Evolutionary conservation across 2,797 vertebrate species (phyloP), one percentile per base, ranked within the genome.

Genomic region (Eptatretus atami): DNA sequence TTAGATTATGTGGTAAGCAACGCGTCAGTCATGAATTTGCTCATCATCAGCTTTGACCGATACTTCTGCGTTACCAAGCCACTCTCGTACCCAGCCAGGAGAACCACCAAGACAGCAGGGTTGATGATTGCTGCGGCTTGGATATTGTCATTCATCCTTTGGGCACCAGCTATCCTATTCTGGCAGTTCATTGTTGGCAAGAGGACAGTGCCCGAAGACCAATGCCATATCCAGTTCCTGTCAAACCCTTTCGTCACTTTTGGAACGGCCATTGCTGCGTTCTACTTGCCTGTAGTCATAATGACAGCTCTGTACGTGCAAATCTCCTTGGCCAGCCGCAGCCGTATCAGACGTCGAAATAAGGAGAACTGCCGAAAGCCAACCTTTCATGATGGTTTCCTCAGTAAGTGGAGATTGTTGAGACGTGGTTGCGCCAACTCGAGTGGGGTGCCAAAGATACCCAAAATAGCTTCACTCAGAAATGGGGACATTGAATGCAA

Each of bases 41-140:
- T 98, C 65, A 96, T 96, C 66, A 98, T 98, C 72, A 98, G 92
- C 73, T 98, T 98, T 9, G 92, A 96, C 71, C 80, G 92, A 1
- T 96, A 98, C 68, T 98, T 98, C 76, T 98, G 92, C 65, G 90
- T 98, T 68, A 98, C 92, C 70, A 98, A 98, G 69, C 92, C 92
- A 13, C 76, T 98, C 64, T 83, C 82, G 0, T 96, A 98, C 66
- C 90, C 92, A 0, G 71, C 86, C 44, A 80, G 86, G 66, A 76
- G 92, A 72, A 96, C 92, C 57, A 98, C 85, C n/a, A 98, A 98
- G 76, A 92, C 87, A 87, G 92, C 92, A 0, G 92, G 92, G 53
- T 69, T 96, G 65, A 96, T 98, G 86, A 93, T 98, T 0, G 85
- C 87, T 0, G 83, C 80, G 0, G 87, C 86, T 3, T 96, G 88